Conservation (phyloP, 2,113 vertebrate species). For the Oceanodroma tethys region DNA sequence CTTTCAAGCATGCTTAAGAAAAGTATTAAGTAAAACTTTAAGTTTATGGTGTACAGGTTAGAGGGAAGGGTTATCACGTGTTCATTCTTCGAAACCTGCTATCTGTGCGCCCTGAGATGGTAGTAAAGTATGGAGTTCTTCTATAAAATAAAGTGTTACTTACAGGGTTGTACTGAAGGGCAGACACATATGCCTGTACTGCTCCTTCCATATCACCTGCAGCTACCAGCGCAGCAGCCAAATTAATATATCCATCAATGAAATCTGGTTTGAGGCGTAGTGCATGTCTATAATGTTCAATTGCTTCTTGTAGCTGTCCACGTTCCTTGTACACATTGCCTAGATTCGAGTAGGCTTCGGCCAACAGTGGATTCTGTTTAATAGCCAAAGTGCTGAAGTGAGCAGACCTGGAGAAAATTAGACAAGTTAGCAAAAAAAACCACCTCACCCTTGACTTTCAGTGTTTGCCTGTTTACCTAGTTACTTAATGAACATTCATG, state of each 20-base stretch:
- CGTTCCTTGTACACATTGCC: conserved; percentile 99
- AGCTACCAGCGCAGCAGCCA: conserved; percentile 95
- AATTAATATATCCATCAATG: conserved; percentile 98
- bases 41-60: background rate
- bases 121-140: background rate
- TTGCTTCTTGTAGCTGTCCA: conserved; percentile 96
- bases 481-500: background rate
- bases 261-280: conserved; percentile 97
- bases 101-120: background rate
- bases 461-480: background rate
- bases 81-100: background rate
- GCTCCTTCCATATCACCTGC: conserved; percentile 99
- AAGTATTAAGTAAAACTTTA: background rate
- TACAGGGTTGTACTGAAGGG: conserved; percentile 99
- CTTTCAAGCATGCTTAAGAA: background rate
- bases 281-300: conserved; percentile 96
- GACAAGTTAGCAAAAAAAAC: background rate
- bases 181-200: conserved; percentile 97
- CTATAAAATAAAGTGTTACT: conserved; percentile 52
- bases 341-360: conserved; percentile 97
- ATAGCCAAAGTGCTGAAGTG: conserved; percentile 99
- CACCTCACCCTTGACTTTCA: background rate
- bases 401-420: conserved; percentile 84
- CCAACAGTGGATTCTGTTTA: conserved; percentile 97
- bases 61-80: background rate